Conservation (phyloP, 2,113 vertebrate genomes). For the Phasianus colchicus region DNA sequence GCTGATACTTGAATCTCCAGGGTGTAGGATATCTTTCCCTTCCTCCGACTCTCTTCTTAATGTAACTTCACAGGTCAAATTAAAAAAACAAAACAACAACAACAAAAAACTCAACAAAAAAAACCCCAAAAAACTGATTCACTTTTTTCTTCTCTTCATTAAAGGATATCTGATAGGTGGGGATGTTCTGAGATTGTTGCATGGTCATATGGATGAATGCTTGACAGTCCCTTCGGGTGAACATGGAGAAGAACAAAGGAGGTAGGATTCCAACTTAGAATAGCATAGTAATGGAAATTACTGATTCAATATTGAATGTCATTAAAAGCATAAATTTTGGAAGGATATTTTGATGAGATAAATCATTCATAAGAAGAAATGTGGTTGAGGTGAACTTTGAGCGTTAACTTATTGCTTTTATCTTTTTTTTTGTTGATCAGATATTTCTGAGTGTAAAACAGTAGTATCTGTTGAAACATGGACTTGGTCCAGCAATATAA, state of each 20-base stretch:
- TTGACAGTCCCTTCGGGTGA: constrained; percentile 94
- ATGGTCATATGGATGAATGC: constrained; percentile 97
- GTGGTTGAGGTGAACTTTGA: neutral
- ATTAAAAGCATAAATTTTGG: neutral
- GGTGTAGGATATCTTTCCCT: neutral
- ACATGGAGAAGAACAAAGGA: constrained; percentile 93
- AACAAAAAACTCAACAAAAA: too few species aligned
- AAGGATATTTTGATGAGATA: neutral
- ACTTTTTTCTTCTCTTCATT: neutral
- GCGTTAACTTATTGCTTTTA: neutral
- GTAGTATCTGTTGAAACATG: neutral
- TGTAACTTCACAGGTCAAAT: neutral
- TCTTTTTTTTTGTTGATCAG: neutral
- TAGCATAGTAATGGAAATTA: neutral
- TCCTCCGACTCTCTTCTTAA: neutral
- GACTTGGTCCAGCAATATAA: neutral
- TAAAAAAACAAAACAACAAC: neutral
- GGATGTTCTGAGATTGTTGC: constrained; percentile 92
- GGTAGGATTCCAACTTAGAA: constrained; percentile 73
- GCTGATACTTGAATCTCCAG: neutral
- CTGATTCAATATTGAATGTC: neutral
- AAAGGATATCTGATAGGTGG: constrained; percentile 95
- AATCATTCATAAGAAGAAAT: neutral
- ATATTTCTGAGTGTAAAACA: neutral
- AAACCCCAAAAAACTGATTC: neutral